A percentile compares a stretch with the other conserved stretches of the same genome.
Conservation (phyloP, 2,113 vertebrate genomes). For the Catharus minimus region DNA sequence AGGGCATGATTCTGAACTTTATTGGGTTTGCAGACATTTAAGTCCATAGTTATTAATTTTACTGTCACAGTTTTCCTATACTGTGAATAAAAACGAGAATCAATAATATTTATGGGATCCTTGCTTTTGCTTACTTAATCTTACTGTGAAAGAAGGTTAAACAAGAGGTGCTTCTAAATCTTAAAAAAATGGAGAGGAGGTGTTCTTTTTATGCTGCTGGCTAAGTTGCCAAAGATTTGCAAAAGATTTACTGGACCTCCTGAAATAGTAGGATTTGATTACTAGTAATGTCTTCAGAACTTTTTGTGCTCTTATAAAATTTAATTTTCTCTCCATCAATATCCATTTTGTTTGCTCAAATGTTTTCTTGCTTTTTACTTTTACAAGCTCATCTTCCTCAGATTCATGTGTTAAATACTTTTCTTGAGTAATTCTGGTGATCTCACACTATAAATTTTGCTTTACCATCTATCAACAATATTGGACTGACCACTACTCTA, state of each 20-base stretch:
- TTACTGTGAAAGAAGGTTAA: background rate
- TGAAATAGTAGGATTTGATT: background rate
- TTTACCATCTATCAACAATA: background rate
- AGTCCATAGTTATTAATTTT: background rate
- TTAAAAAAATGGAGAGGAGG: background rate
- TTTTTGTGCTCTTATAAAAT: background rate
- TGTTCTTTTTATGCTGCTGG: background rate
- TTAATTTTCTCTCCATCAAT: background rate
- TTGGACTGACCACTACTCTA: background rate
- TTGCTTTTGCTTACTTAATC: background rate
- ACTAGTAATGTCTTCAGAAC: background rate
- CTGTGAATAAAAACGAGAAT: background rate
- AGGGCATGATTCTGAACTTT: background rate
- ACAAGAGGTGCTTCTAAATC: background rate
- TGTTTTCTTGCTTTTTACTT: background rate
- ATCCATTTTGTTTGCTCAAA: background rate
- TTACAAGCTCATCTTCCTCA: background rate
- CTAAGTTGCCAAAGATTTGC: background rate
- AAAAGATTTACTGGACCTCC: background rate
- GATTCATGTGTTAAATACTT: background rate
- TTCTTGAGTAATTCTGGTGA: background rate
- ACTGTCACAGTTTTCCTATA: background rate
- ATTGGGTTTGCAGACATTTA: background rate
- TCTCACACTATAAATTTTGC: background rate
- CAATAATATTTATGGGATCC: background rate